phyloP scores from a whole-genome alignment of 2,888 invertebrate genomes.

The Periphyllus acericola region DNA sequence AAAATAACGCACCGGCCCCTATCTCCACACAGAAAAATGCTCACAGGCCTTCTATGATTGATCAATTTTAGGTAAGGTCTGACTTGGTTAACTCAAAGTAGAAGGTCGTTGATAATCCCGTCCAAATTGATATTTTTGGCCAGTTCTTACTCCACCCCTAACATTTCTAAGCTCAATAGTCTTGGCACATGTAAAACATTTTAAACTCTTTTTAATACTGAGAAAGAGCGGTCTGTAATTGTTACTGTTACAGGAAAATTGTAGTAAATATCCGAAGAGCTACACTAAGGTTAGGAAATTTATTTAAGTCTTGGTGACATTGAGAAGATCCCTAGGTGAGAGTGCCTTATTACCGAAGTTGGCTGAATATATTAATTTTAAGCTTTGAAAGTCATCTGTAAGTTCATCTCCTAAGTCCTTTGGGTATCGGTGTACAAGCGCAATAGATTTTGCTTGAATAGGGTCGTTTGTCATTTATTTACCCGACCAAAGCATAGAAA shows the following conservation, averaged over 20 bases:
- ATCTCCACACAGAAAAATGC: too few relatives aligned
- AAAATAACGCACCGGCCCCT: too few relatives aligned
- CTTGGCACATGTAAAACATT: slow-evolving; percentile 9
- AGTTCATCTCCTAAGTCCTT: too few relatives aligned
- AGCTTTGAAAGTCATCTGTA: slow-evolving; percentile 6
- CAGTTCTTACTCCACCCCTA: neutral
- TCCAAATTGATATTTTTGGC: too few relatives aligned
- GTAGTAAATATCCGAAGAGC: neutral
- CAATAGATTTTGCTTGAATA: neutral
- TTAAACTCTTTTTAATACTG: neutral
- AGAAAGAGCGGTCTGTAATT: slow-evolving; percentile 9
- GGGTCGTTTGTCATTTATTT: neutral
- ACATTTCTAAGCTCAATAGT: neutral
- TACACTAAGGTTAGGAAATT: slow-evolving; percentile 3
- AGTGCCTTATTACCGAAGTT: neutral
- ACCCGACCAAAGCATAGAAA: neutral
- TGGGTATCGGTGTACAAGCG: neutral
- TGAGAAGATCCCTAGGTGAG: neutral
- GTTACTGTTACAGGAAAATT: neutral
- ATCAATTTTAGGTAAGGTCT: too few relatives aligned
- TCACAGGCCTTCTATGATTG: too few relatives aligned
- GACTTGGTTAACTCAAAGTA: too few relatives aligned
- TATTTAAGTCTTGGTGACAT: slow-evolving; percentile 14
- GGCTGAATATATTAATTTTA: neutral
- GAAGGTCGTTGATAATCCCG: too few relatives aligned